Evolutionary conservation across 37 sponge, comb jelly and placozoan genomes (phyloP).

Genomic region (Ianthella basta): DNA sequence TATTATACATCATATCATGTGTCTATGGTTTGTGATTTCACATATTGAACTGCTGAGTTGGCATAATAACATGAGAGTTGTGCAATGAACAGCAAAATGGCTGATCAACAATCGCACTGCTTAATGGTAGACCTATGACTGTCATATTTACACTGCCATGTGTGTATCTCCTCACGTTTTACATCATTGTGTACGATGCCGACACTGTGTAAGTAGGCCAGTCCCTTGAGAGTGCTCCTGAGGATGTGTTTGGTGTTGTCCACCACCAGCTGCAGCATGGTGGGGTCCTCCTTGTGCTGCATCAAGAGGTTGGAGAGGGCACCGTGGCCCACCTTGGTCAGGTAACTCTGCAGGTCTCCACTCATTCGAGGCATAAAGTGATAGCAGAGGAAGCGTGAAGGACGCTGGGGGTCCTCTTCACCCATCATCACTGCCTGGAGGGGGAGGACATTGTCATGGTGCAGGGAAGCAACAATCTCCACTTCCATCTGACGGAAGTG

Average conservation of each 20-base stretch:
- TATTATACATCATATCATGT: too few relatives aligned
- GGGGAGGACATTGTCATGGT: slow-evolving; percentile 39
- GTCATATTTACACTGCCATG: too few relatives aligned
- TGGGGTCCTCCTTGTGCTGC: slow-evolving; percentile 19
- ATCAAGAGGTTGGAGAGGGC: slow-evolving; percentile 8
- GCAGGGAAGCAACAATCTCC: slow-evolving; percentile 27
- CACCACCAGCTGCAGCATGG: neutral
- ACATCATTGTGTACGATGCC: slow-evolving; percentile 45
- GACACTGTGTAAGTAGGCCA: slow-evolving; percentile 27
- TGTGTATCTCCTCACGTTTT: slow-evolving; percentile 41
- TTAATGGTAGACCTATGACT: too few relatives aligned
- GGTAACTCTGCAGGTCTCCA: slow-evolving; percentile 17
- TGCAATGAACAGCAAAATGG: too few relatives aligned
- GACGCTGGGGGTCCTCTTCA: slow-evolving; percentile 38
- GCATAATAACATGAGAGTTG: too few relatives aligned
- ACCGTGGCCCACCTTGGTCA: slow-evolving; percentile 17
- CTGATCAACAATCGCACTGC: too few relatives aligned
- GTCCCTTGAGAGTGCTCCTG: slow-evolving; percentile 6
- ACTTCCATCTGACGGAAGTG: slow-evolving; percentile 36
- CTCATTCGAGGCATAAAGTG: slow-evolving; percentile 49
- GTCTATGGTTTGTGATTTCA: too few relatives aligned
- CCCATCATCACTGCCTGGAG: slow-evolving; percentile 50
- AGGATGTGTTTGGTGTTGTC: slow-evolving; percentile 39
- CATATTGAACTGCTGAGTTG: too few relatives aligned
- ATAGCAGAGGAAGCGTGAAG: slow-evolving; percentile 43